phyloP scores from a whole-genome alignment of 2,113 vertebrate genomes.

The Lontra canadensis region DNA sequence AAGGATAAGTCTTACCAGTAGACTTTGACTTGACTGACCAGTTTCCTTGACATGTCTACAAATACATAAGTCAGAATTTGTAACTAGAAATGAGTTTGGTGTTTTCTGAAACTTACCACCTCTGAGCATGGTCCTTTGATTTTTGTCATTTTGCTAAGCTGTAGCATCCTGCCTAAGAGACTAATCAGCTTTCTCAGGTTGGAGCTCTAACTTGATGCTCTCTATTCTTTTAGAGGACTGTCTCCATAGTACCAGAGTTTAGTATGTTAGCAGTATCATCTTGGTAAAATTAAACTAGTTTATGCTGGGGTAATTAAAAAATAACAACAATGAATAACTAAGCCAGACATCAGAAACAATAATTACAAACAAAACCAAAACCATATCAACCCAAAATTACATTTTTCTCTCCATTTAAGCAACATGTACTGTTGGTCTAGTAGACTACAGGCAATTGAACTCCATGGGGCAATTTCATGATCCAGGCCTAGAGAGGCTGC shows the following conservation, averaged over 20 bases:
- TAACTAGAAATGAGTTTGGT: background rate
- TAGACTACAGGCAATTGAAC: background rate
- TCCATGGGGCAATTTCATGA: background rate
- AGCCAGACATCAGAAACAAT: background rate
- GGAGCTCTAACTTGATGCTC: background rate
- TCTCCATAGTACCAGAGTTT: background rate
- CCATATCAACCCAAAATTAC: background rate
- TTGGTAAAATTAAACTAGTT: background rate
- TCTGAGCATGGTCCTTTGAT: background rate
- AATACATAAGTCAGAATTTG: background rate
- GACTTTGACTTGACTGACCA: background rate
- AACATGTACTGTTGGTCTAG: background rate
- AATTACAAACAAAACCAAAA: background rate
- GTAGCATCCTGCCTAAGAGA: background rate
- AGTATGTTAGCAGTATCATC: background rate
- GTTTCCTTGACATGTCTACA: background rate
- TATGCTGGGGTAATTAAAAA: background rate
- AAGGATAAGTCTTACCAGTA: background rate
- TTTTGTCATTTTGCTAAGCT: background rate
- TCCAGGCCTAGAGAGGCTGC: background rate
- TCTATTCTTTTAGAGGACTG: background rate
- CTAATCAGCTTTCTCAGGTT: background rate
- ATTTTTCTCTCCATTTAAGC: background rate
- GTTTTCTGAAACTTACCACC: background rate
- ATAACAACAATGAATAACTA: background rate